These are phyloP conservation scores for Chesias legatella DNA, from an alignment of 2,888 invertebrate genomes.

Conservation along the genomic window DNA sequence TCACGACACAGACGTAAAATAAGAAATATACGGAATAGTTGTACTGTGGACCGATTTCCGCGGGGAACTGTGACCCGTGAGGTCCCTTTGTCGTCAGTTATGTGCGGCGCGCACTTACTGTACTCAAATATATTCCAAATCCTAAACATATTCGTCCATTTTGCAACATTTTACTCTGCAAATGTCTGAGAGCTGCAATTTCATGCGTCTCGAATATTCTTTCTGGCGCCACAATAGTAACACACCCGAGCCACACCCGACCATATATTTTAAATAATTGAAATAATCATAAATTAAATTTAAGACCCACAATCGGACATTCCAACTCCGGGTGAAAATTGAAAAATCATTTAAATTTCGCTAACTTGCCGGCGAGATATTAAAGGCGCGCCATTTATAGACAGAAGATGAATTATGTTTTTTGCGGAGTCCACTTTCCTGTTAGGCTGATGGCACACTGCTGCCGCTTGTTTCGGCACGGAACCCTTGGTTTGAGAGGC, in stretches of 20 bases:
- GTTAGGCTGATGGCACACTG: not conserved
- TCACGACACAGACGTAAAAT: too few species aligned
- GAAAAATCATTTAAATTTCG: constrained; percentile 40
- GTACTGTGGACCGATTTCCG: too few species aligned
- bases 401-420: constrained; percentile 17
- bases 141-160: too few species aligned
- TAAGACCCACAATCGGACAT: constrained; percentile 39
- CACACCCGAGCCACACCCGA: constrained; percentile 12
- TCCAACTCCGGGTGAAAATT: constrained; percentile 33
- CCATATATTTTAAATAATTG: constrained; percentile 42
- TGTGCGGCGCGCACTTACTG: constrained; percentile 15
- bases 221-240: constrained; percentile 7
- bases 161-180: too few species aligned
- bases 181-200: too few species aligned
- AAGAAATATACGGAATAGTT: too few species aligned
- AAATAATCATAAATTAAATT: constrained; percentile 65
- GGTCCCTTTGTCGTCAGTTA: constrained; percentile 26
- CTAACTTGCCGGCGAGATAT: constrained; percentile 40
- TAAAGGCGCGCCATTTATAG: constrained; percentile 31
- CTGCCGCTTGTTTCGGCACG: too few species aligned
- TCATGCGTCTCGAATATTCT: too few species aligned
- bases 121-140: too few species aligned
- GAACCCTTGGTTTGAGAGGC: too few species aligned
- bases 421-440: not conserved
- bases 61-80: too few species aligned